These are phyloP conservation scores for Andrena bicolor DNA, from an alignment of 2,888 invertebrate species.

Conservation along the genomic window DNA sequence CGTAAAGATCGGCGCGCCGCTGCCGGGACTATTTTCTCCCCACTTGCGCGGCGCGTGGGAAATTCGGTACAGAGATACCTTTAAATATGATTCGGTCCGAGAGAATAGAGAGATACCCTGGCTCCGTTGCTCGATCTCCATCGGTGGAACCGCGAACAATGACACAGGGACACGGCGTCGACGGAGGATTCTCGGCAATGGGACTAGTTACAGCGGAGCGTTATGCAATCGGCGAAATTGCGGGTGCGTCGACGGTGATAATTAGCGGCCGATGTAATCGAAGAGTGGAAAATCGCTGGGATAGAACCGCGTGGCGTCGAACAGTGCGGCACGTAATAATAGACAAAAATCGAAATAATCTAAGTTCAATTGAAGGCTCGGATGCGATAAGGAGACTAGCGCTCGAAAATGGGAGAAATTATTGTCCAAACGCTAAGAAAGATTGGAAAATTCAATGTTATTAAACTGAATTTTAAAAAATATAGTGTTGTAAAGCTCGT, in stretches of 20 bases:
- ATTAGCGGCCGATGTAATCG: conserved; percentile 55
- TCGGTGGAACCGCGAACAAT: conserved; percentile 28
- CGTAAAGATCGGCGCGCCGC: conserved; percentile 17
- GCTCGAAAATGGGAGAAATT: no score
- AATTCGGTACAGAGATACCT: background rate
- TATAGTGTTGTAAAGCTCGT: no score
- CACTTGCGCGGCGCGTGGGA: background rate
- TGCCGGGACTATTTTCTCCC: background rate
- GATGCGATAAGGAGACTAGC: no score
- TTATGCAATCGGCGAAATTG: conserved; percentile 62
- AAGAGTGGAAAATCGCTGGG: conserved; percentile 41
- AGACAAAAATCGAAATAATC: no score
- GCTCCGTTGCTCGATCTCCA: background rate
- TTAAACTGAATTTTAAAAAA: no score
- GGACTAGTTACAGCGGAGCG: conserved; percentile 44
- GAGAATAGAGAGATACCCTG: background rate
- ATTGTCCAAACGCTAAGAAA: no score
- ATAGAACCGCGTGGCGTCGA: conserved; percentile 8
- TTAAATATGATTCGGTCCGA: background rate
- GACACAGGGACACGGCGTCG: conserved; percentile 24
- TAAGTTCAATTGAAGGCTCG: no score
- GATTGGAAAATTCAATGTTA: no score
- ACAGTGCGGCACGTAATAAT: background rate
- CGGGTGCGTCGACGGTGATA: conserved; percentile 53
- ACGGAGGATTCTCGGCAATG: conserved; percentile 44